Evolutionary conservation across 2,797 vertebrate species (phyloP).

Genomic region (Coranthus polyacanthus): DNA sequence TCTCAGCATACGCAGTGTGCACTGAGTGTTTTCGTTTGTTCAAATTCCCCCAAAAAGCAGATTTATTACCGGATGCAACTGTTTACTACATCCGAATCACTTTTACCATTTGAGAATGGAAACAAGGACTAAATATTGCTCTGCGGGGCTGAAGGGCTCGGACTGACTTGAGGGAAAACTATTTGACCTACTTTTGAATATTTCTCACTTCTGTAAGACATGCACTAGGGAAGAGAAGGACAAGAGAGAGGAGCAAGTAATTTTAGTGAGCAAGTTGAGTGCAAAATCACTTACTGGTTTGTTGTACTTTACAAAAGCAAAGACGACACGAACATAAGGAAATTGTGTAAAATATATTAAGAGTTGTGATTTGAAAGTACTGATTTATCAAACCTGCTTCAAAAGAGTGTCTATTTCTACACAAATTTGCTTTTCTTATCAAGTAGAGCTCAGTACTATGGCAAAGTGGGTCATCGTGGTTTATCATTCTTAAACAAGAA

Average conservation of each 20-base stretch:
- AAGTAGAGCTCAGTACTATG: no score
- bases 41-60: slow-evolving; percentile 37
- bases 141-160: slow-evolving; percentile 43
- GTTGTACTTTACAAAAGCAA: no score
- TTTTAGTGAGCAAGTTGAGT: background rate
- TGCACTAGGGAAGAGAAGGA: slow-evolving; percentile 34
- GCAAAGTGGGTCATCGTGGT: no score
- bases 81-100: slow-evolving; percentile 64
- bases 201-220: slow-evolving; percentile 74
- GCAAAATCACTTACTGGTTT: background rate
- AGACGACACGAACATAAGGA: no score
- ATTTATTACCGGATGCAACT: slow-evolving; percentile 66
- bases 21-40: slow-evolving; percentile 42
- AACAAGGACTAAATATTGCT: slow-evolving; percentile 60
- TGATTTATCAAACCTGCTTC: no score
- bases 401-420: no score
- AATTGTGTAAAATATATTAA: no score
- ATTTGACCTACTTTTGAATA: slow-evolving; percentile 82
- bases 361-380: no score
- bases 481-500: no score
- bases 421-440: no score
- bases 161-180: slow-evolving; percentile 63
- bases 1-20: slow-evolving; percentile 18
- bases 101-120: slow-evolving; percentile 67
- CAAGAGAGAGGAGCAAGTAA: slow-evolving; percentile 4